Evolutionary conservation across 2,888 invertebrate species (phyloP).

Genomic region (Tinea pellionella): DNA sequence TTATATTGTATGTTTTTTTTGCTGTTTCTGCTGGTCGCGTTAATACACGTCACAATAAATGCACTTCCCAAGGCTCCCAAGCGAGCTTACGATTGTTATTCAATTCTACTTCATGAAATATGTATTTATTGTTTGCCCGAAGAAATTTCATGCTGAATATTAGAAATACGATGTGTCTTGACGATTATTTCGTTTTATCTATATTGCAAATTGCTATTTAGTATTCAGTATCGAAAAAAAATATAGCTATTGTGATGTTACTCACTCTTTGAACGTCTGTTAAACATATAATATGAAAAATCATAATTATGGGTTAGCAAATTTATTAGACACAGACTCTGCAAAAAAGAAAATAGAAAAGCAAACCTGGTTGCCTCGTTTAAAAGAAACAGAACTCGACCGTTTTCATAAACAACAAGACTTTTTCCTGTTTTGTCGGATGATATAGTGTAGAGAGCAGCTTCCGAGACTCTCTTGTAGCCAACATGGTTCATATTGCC

Average conservation of each 20-base stretch:
- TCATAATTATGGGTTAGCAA: not conserved
- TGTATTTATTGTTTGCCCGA: constrained; percentile 34
- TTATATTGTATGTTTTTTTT: too few relatives aligned
- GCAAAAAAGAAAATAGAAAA: not conserved
- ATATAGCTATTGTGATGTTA: not conserved
- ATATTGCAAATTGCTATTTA: not conserved
- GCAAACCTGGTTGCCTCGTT: constrained; percentile 1
- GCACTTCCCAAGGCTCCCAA: constrained; percentile 15
- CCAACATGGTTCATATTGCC: constrained; percentile 13
- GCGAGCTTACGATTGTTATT: constrained; percentile 39
- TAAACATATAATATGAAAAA: not conserved
- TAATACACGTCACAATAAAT: constrained; percentile 10
- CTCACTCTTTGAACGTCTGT: not conserved
- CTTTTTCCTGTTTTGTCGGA: constrained; percentile 18
- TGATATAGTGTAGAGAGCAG: constrained; percentile 10
- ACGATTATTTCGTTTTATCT: constrained; percentile 12
- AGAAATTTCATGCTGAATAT: constrained; percentile 30
- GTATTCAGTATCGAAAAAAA: not conserved
- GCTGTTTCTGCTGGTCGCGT: not conserved
- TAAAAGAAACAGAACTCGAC: constrained; percentile 21
- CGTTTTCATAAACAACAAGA: constrained; percentile 30
- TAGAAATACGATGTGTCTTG: constrained; percentile 19
- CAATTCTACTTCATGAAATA: constrained; percentile 57
- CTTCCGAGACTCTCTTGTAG: constrained; percentile 5
- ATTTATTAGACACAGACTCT: not conserved